Percentiles rank a stretch among this genome's conserved stretches.
These are phyloP conservation scores for Heliothis subflexa DNA, from an alignment of 1,140 invertebrate species.

Conservation along the genomic window DNA sequence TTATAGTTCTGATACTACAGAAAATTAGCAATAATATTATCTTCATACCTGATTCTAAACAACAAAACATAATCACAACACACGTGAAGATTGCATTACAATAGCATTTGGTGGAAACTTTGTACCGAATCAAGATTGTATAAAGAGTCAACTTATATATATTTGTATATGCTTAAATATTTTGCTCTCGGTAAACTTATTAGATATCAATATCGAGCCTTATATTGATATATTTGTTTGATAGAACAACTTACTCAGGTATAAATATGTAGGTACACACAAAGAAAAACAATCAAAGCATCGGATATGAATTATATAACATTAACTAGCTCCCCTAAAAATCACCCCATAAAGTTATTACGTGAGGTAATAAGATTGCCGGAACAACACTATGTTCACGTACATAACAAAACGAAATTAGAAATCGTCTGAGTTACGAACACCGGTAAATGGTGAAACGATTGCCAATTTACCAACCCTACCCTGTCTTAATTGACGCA, in stretches of 20 bases:
- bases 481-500: slow-evolving; percentile 82
- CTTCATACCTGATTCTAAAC: no score
- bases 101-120: no score
- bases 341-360: slow-evolving; percentile 54
- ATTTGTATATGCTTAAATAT: no score
- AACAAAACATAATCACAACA: no score
- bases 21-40: no score
- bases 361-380: slow-evolving; percentile 45
- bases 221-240: background rate
- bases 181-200: background rate
- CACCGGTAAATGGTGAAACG: slow-evolving; percentile 80
- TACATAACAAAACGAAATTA: slow-evolving; percentile 69
- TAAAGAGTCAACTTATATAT: no score
- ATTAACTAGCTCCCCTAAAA: slow-evolving; percentile 53
- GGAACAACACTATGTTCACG: slow-evolving; percentile 45
- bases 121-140: no score
- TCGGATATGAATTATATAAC: slow-evolving; percentile 53
- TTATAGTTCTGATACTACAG: no score
- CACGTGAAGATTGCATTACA: no score
- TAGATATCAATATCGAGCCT: background rate
- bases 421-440: slow-evolving; percentile 74
- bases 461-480: slow-evolving; percentile 84
- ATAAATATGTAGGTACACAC: slow-evolving; percentile 14
- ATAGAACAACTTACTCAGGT: slow-evolving; percentile 1
- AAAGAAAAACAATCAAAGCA: slow-evolving; percentile 50